Evolutionary conservation across 2,797 vertebrate species (phyloP).

Genomic region (Catamblyrhynchus diadema): DNA sequence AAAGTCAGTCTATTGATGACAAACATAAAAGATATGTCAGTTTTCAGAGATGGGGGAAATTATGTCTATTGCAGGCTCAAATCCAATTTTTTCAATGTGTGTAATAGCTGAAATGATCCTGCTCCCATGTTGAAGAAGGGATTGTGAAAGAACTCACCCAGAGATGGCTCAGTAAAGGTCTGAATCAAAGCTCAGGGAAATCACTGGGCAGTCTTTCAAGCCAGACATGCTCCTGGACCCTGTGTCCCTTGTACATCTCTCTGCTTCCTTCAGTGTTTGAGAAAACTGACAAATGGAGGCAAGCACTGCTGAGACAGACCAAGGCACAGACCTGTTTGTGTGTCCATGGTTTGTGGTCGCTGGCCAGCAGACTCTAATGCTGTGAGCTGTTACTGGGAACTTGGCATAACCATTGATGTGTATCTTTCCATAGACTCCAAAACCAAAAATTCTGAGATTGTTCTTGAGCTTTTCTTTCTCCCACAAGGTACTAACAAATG

Average conservation of each 20-base stretch:
- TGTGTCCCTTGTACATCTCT: not conserved
- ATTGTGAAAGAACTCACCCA: not conserved
- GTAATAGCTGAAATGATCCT: not conserved
- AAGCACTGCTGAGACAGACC: not conserved
- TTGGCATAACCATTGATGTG: not conserved
- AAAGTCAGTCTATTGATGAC: not conserved
- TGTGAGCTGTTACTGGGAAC: not conserved
- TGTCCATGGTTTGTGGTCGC: not conserved
- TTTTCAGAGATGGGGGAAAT: not conserved
- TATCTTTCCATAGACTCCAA: not conserved
- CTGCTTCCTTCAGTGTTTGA: not conserved
- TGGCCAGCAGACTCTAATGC: not conserved
- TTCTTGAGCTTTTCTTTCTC: conserved; percentile 21
- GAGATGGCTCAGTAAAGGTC: not conserved
- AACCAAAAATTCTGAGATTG: not conserved
- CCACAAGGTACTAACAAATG: conserved; percentile 48
- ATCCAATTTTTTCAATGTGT: not conserved
- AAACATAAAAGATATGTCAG: not conserved
- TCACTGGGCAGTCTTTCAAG: not conserved
- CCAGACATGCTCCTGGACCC: fast-evolving
- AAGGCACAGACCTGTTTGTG: not conserved
- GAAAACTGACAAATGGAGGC: not conserved
- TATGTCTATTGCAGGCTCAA: conserved; percentile 6
- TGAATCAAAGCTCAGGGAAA: not conserved
- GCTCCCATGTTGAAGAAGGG: not conserved